Evolutionary conservation across 2,113 vertebrate genomes (phyloP), one percentile per base, ranked within the genome.

Genomic region (Stercorarius parasiticus): DNA sequence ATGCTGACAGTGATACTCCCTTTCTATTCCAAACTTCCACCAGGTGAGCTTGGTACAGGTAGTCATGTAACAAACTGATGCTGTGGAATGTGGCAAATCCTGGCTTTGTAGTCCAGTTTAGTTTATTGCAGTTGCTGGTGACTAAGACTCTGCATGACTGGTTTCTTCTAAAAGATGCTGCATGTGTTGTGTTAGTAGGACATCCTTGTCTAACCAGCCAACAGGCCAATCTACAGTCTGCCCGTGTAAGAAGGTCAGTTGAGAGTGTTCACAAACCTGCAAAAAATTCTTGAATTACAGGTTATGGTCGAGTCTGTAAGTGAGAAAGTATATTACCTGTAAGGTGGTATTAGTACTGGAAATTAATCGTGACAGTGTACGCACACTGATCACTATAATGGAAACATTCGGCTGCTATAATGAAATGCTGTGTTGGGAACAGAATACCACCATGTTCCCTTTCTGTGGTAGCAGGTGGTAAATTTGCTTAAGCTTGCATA

Each of bases 401-500:
- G 72, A 87, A 94, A 80, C 38, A 86, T 85, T 53, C 1, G 0
- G 45, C 93, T 85, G 91, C 78, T 95, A 38, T 91, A 82, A 96
- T 74, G 86, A 94, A 55, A 76, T 91, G 80, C 86, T 79, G 23
- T 52, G 73, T 65, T 95, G 36, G 69, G 70, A 89, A 71, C 12
- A 34, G 70, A 62, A 80, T 73, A 82, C 70, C 26, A 56, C 62
- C 70, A 66, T 47, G 87, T 93, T 93, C 78, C 58, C 58, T 50
- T 92, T 64, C 58, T 66, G 1, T 89, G 70, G 66, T 80, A 95
- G 89, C 93, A 95, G 86, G 93, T 94, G 91, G 89, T 87, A 88
- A 90, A 95, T 95, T 95, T 95, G 94, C 93, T 93, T 90, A 80
- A 96, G 82, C 53, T 82, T 95, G 82, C 49, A 50, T 94, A 58